Percentiles rank a stretch among this genome's conserved stretches.
These are phyloP conservation scores for Galerucella calmariensis DNA, from an alignment of 2,888 invertebrate species.

Conservation along the genomic window DNA sequence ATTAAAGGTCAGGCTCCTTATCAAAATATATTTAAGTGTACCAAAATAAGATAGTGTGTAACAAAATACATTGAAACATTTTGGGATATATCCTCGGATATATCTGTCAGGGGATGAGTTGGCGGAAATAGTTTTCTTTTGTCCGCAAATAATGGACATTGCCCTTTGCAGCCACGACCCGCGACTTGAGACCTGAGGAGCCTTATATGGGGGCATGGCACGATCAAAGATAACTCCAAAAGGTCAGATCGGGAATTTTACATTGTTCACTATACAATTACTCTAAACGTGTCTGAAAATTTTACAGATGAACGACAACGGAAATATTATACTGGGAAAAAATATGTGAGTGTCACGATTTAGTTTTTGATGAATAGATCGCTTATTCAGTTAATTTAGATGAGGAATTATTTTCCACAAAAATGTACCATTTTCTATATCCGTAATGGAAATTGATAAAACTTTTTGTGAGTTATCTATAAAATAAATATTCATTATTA, in stretches of 20 bases:
- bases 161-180: constrained; percentile 7
- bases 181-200: constrained; percentile 11
- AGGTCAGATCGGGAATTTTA: constrained; percentile 33
- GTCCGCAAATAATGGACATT: constrained; percentile 17
- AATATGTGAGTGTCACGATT: not conserved
- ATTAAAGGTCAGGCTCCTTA: not conserved
- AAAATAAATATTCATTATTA: too few species aligned
- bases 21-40: not conserved
- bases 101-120: not conserved
- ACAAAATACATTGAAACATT: not conserved
- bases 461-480: too few species aligned
- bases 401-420: too few species aligned
- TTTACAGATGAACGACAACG: constrained; percentile 28
- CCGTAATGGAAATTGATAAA: too few species aligned
- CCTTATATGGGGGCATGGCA: constrained; percentile 19
- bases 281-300: constrained; percentile 34
- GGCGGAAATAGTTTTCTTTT: not conserved
- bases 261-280: constrained; percentile 33
- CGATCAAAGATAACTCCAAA: constrained; percentile 24
- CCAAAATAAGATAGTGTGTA: too few species aligned
- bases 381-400: not conserved
- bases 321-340: not conserved
- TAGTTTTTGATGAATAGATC: not conserved
- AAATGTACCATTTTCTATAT: too few species aligned
- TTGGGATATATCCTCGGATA: not conserved